Conservation (phyloP, 2,888 invertebrate genomes). For the Rhagonycha lutea region DNA sequence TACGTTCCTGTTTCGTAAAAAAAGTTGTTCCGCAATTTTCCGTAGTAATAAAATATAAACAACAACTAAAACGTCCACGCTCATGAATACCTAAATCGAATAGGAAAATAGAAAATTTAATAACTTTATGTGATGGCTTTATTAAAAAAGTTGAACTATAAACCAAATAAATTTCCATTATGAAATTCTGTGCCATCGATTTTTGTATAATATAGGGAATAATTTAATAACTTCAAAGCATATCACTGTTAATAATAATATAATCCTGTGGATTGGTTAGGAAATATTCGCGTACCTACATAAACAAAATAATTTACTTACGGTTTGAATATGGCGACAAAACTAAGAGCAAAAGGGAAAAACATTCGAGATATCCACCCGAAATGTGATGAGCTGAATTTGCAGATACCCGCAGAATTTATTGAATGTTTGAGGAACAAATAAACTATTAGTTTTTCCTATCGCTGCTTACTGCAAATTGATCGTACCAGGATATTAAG, state of each 20-base stretch:
- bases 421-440: conserved; percentile 28
- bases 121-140: background rate
- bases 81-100: background rate
- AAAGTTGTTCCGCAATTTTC: background rate
- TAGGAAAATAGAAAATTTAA: background rate
- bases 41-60: background rate
- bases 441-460: conserved; percentile 23
- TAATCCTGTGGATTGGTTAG: background rate
- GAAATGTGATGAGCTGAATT: conserved; percentile 8
- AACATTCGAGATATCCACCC: background rate
- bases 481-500: conserved; percentile 15
- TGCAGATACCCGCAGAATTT: conserved; percentile 22
- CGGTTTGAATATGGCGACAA: too few relatives aligned
- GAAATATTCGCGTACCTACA: background rate
- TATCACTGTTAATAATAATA: background rate
- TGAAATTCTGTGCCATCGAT: background rate
- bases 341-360: background rate
- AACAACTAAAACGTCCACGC: background rate
- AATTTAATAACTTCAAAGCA: background rate
- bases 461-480: conserved; percentile 9
- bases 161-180: background rate
- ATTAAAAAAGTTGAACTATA: background rate
- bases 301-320: too few relatives aligned
- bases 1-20: background rate
- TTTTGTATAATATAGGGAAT: background rate